Evolutionary conservation across 2,113 vertebrate species (phyloP), one percentile per base, ranked within the genome.

Genomic region (Cynopterus brachyotis): DNA sequence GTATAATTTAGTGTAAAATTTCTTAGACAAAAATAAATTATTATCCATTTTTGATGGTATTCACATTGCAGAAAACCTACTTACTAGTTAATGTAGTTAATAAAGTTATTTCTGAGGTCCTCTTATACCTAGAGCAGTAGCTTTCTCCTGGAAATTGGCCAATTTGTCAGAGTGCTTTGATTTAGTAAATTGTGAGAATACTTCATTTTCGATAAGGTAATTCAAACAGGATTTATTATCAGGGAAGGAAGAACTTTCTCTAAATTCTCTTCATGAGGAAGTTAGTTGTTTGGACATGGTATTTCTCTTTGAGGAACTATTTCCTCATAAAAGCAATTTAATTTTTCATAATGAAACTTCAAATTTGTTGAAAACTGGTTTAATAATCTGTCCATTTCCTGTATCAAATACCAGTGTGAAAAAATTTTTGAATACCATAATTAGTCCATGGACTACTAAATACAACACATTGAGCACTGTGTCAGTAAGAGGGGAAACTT

Each of bases 241-340:
- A 40, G 15, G 12, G 26, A 84, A 69, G 24, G 60, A 91, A 78
- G 47, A 85, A 57, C 26, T 76, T 70, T 64, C 81, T 93, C 53
- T 96, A 75, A 60, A 76, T 95, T 88, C 35, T 92, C 20, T 78
- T 84, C 35, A 45, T 50, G 53, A 84, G 70, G 59, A 84, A 88
- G 57, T 35, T 88, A 50, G 10, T 81, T 19, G 16, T 42, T 69
- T 91, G 67, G 40, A 55, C 2, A 28, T 75, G 26, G 9, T 80
- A 37, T 84, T 97, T 97, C 93, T 53, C 75, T n/a, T 91, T 91
- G 40, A 93, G 78, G 30, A 55, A 60, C n/a, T 40, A 0, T 88
- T 84, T 93, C 66, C 62, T 93, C 45, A 47, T 22, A 93, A 89
- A 96, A n/a, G 15, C n/a, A 67, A 94, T 85, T 95, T 64, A 93